A percentile compares a stretch with the other conserved stretches of the same genome.
Conservation (phyloP, 2,797 vertebrate species). For the Macropus fuliginosus region DNA sequence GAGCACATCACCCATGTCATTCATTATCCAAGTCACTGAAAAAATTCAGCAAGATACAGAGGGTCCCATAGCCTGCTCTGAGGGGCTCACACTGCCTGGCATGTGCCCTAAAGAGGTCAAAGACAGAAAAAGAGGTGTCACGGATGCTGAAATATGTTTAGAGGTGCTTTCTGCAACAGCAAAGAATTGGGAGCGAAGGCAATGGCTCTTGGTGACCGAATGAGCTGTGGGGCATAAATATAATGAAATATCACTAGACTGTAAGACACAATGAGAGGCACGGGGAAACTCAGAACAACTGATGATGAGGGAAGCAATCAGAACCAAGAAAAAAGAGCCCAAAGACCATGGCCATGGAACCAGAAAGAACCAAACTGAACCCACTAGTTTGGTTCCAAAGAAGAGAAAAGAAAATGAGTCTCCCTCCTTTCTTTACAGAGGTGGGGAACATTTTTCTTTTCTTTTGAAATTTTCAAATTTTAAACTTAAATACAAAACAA, state of each 20-base stretch:
- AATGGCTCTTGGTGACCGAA: not conserved
- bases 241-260: not conserved
- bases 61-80: not conserved
- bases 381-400: too few relatives aligned
- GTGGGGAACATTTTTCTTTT: not conserved
- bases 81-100: too few relatives aligned
- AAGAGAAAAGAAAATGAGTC: not conserved
- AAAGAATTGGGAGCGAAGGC: not conserved
- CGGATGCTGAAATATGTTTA: not conserved
- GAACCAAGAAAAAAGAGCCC: not conserved
- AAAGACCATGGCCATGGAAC: rapidly evolving
- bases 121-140: not conserved
- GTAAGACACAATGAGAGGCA: not conserved
- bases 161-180: not conserved
- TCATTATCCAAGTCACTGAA: not conserved
- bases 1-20: not conserved
- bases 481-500: too few relatives aligned
- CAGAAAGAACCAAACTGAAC: not conserved
- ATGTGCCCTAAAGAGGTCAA: too few relatives aligned
- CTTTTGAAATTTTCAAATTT: too few relatives aligned
- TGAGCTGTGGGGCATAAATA: not conserved
- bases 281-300: not conserved
- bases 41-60: not conserved
- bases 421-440: not conserved
- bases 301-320: not conserved